phyloP scores from a whole-genome alignment of 30 jellyfish, hydroid and myxozoan genomes.

The Aurelia coerulea region DNA sequence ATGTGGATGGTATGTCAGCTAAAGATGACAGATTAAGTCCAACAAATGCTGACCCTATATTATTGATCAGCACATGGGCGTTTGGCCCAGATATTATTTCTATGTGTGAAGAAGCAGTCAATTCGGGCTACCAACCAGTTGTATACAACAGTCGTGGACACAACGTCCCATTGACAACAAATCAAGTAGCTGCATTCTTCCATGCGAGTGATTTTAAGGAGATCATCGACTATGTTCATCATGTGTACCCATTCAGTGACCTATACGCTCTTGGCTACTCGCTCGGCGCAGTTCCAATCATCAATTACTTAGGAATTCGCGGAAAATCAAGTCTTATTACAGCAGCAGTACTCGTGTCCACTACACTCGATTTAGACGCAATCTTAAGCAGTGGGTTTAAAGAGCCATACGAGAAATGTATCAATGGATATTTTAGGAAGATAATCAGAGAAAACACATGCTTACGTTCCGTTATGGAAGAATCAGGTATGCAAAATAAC shows the following conservation, averaged over 20 bases:
- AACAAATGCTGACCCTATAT: constrained; percentile 36
- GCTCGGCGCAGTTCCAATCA: constrained; percentile 57
- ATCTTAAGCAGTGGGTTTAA: constrained; percentile 45
- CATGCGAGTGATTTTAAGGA: constrained; percentile 68
- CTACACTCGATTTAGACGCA: constrained; percentile 40
- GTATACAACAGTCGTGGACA: constrained; percentile 71
- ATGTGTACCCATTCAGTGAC: constrained; percentile 54
- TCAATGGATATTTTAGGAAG: constrained; percentile 19
- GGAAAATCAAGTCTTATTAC: constrained; percentile 63
- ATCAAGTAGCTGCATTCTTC: constrained; percentile 44
- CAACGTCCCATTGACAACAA: constrained; percentile 50
- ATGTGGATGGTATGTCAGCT: not conserved
- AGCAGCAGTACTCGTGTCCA: constrained; percentile 61
- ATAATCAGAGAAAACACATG: constrained; percentile 20
- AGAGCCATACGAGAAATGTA: constrained; percentile 29
- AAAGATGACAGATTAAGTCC: not conserved
- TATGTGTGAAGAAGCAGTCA: constrained; percentile 26
- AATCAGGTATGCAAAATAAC: not conserved
- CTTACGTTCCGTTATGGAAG: not conserved
- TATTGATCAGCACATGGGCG: constrained; percentile 47
- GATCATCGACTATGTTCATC: constrained; percentile 69
- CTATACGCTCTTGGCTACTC: constrained; percentile 63
- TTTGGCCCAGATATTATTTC: constrained; percentile 39
- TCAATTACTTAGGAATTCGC: constrained; percentile 55
- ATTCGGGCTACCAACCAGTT: constrained; percentile 65